Evolutionary conservation across 2,797 vertebrate species (phyloP), one percentile per base, ranked within the genome.

Genomic region (Sorex maritimensis): DNA sequence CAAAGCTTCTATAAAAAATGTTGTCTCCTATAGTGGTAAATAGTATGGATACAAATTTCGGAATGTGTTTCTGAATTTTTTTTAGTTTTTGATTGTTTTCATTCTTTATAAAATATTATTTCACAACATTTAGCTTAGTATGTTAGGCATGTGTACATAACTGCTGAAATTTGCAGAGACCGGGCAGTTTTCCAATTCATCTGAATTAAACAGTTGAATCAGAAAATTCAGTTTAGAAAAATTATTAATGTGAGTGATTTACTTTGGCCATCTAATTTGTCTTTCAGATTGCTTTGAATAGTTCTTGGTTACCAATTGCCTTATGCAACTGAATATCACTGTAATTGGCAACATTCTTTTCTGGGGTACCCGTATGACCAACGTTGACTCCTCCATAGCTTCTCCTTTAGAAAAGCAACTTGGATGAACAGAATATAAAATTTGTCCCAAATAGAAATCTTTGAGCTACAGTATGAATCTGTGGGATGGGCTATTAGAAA

Each of bases 111-210:
- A 93, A 91, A 81, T 58, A 82, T 73, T 86, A 73, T 91, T 94
- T 91, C 63, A 83, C 77, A 86, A 49, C 86, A 86, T 49, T 94
- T 61, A 88, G 73, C 80, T 86, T 81, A 44, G 11, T 93, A 58
- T 94, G 82, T 93, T 73, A 86, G 55, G 49, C 77, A 26, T 69
- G n/a, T 81, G 49, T 77, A 9, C 65, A 38, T 49, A 88, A 92
- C 86, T 81, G 61, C 69, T 79, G 81, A 91, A 65, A 95, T 21
- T 71, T 78, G 65, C 74, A 68, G 81, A 94, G 52, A 65, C 61
- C 82, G 49, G 69, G 68, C 75, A 81, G 38, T 91, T 94, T 94
- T 94, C 91, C 90, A 92, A 1, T 85, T 91, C 68, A 87, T 81
- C 41, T 81, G 19, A 94, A 86, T 77, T 92, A 81, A 92, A 84